Evolutionary conservation across 2,113 vertebrate species (phyloP), one percentile per base, ranked within the genome.

Genomic region (Mus pahari): DNA sequence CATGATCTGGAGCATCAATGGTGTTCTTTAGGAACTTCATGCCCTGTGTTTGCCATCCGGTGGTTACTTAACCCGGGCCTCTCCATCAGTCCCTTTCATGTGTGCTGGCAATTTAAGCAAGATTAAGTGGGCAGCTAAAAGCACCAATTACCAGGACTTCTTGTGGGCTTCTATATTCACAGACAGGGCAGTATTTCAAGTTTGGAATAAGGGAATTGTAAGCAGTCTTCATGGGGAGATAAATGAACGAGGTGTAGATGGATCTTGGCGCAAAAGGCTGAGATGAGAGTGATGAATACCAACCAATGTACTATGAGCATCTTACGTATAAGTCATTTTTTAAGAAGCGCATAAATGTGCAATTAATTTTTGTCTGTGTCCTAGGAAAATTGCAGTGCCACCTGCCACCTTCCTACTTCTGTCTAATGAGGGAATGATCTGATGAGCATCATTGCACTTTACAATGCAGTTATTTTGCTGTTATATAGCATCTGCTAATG

Each of bases 51-150:
- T 70, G 55, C 86, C 90, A 88, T 97, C 73, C 71, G 75, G 74
- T 96, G 70, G 94, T 89, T 96, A 86, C 73, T 96, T 93, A 97
- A 83, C 96, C 96, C 60, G 91, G 64, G 90, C 92, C 91, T 92
- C 88, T 89, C 9, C 0, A 75, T 96, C 97, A 96, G 95, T 92
- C 91, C 74, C 96, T 96, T 96, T 94, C 64, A 24, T 92, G 89
- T 95, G 75, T 4, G 13, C 86, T 95, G 95, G 97, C 97, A 97
- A 98, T 96, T 97, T 92, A 97, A 97, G 97, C 92, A 98, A 98
- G 97, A 98, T 98, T 93, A 97, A 98, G 97, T 97, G 86, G 86
- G 68, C 92, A 0, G 94, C 96, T 97, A 98, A 98, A 97, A 97
- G 97, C 97, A 95, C 96, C 96, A 97, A 97, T 98, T 97, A 97